Percentiles rank a stretch among this genome's conserved stretches.
phyloP scores from a whole-genome alignment of 2,113 vertebrate genomes.

The Leptobrachium leishanense region DNA sequence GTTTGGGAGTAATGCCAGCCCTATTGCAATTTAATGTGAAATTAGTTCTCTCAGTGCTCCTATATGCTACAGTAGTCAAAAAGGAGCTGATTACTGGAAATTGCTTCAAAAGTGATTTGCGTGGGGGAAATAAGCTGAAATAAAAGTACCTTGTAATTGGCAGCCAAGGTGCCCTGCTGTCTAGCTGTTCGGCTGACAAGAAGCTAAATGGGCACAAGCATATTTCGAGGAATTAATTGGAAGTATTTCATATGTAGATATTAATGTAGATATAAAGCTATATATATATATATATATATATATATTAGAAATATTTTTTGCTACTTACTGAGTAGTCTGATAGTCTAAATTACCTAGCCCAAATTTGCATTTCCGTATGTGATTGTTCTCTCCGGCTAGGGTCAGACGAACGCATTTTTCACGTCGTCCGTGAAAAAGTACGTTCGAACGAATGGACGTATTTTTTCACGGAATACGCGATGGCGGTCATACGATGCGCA shows the following conservation, averaged over 20 bases:
- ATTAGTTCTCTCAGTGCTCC: conserved; percentile 53
- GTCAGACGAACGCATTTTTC: too few species aligned
- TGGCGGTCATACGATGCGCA: too few species aligned
- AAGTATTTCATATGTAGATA: too few species aligned
- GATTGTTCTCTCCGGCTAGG: too few species aligned
- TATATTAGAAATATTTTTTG: conserved; percentile 55
- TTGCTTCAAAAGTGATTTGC: conserved; percentile 14
- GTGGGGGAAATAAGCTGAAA: conserved; percentile 56
- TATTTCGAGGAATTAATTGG: conserved; percentile 48
- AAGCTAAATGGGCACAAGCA: conserved; percentile 58
- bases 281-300: conserved; percentile 53
- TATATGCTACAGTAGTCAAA: conserved; percentile 56
- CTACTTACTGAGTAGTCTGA: conserved; percentile 49
- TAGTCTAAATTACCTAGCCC: neutral
- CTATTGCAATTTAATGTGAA: too few species aligned
- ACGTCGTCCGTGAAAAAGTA: too few species aligned
- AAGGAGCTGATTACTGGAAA: conserved; percentile 56
- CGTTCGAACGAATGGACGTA: too few species aligned
- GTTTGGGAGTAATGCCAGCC: too few species aligned
- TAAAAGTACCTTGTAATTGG: conserved; percentile 62
- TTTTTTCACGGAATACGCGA: too few species aligned
- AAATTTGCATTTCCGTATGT: neutral
- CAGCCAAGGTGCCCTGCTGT: conserved; percentile 66
- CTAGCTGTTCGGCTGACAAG: conserved; percentile 62
- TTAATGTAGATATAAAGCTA: neutral